Evolutionary conservation across 2,113 vertebrate genomes (phyloP), one percentile per base, ranked within the genome.

Genomic region (Callipepla squamata): DNA sequence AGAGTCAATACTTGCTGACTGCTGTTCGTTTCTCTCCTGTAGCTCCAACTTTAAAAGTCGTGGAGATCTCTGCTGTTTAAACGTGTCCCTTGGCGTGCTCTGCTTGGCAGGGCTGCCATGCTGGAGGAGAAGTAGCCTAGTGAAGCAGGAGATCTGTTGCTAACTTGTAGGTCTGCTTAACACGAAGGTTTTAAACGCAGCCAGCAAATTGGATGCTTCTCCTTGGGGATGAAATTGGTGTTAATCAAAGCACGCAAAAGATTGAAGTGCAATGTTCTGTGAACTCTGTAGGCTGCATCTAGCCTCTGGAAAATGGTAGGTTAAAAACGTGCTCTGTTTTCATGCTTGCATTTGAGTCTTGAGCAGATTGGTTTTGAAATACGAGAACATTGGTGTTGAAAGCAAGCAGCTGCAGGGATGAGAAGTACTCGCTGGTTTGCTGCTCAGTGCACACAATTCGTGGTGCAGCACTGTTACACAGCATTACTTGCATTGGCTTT

Each of bases 261-360:
- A 70, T 51, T 47, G 25, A 72, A 91, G 16, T 48, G 40, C 40
- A 80, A 7, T 85, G 69, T 73, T 91, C 21, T 40, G 2, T 59
- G 40, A 74, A 12, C 76, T 75, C 65, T n/a, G 15, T 62, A 40
- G 85, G 67, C 82, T 87, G 65, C 80, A 25, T 5, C 2, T 77
- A 74, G 63, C 79, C 61, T 91, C 65, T 94, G 87, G 57, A 73
- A 66, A 58, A 59, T 88, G 90, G 87, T 69, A 90, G 94, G 80
- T 86, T 78, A 13, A 40, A 88, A 76, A 25, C 42, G 9, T 9
- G 25, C 68, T 19, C 2, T 67, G 67, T 40, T 94, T 23, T 90
- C 15, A 6, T 91, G 85, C 53, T 85, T 93, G 59, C 55, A 14
- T 55, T 77, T 34, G 38, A 61, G 19, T 65, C 67, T 32, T 77